phyloP scores from a whole-genome alignment of 1,140 invertebrate genomes.

The Drosophila azteca region DNA sequence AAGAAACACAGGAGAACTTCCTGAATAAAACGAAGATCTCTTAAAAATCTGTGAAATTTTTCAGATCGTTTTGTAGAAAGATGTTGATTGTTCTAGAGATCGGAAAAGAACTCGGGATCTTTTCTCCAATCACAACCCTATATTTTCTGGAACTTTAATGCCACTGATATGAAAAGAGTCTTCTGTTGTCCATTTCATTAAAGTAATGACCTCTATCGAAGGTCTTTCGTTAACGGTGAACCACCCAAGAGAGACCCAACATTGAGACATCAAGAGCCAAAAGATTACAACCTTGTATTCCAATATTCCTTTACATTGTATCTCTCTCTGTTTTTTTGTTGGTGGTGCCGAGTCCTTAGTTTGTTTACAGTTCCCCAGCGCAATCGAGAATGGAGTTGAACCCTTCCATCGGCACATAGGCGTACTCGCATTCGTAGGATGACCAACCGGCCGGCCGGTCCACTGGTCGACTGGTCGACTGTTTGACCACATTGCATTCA shows the following conservation, averaged over 20 bases:
- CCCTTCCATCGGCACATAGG: too few species aligned
- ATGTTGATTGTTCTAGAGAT: too few species aligned
- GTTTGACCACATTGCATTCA: slow-evolving; percentile 39
- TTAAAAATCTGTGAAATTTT: too few species aligned
- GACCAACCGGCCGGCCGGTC: slow-evolving; percentile 3
- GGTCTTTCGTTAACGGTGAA: slow-evolving; percentile 4
- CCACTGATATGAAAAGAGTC: slow-evolving; percentile 9
- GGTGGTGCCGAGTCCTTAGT: slow-evolving; percentile 27
- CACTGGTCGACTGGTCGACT: slow-evolving; percentile 25
- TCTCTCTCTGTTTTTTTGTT: not conserved
- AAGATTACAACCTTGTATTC: slow-evolving; percentile 46
- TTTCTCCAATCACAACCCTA: not conserved
- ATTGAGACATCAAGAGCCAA: slow-evolving; percentile 40
- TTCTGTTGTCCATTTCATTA: too few species aligned
- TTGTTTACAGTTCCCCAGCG: slow-evolving; percentile 36
- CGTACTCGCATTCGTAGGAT: too few species aligned
- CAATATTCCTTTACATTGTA: slow-evolving; percentile 20
- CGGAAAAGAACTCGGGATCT: not conserved
- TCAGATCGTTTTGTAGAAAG: too few species aligned
- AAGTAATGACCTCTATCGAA: not conserved
- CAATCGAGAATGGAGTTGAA: slow-evolving; percentile 13
- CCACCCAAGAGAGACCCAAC: slow-evolving; percentile 1
- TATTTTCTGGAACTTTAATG: slow-evolving; percentile 28
- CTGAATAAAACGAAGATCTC: too few species aligned
- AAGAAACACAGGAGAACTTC: too few species aligned